Evolutionary conservation across 2,888 invertebrate species (phyloP).

Genomic region (Agonopterix subpropinquella): DNA sequence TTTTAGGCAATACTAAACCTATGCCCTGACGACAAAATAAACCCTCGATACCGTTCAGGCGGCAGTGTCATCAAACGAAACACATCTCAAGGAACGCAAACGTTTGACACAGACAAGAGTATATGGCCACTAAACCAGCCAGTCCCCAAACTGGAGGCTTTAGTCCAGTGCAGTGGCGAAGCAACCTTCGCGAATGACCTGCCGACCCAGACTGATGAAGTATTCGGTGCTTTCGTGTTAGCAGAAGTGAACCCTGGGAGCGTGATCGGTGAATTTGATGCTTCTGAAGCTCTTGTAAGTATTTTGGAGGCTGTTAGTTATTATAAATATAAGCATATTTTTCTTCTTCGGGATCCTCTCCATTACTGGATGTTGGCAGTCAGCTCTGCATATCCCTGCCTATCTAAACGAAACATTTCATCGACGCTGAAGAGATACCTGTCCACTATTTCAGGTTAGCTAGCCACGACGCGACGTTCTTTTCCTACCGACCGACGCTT

Average conservation of each 20-base stretch:
- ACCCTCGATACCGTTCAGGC: slow-evolving; percentile 61
- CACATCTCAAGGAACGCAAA: slow-evolving; percentile 76
- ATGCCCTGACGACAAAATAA: slow-evolving; percentile 48
- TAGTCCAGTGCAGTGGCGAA: slow-evolving; percentile 68
- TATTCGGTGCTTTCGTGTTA: slow-evolving; percentile 78
- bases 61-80: slow-evolving; percentile 47
- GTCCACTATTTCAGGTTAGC: too few species aligned
- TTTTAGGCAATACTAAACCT: slow-evolving; percentile 47
- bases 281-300: slow-evolving; percentile 51
- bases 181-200: slow-evolving; percentile 77
- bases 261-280: slow-evolving; percentile 60
- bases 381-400: too few species aligned
- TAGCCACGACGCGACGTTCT: too few species aligned
- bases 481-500: too few species aligned
- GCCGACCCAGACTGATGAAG: slow-evolving; percentile 58
- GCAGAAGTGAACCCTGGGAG: slow-evolving; percentile 25
- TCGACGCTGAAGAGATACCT: too few species aligned
- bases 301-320: background rate
- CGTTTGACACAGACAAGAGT: slow-evolving; percentile 73
- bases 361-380: too few species aligned
- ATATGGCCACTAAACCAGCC: slow-evolving; percentile 80
- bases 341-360: background rate
- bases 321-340: background rate
- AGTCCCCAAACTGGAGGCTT: slow-evolving; percentile 72
- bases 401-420: too few species aligned